Conservation (phyloP, 2,888 invertebrate genomes). For the Dyspetes luteomarginatus region DNA sequence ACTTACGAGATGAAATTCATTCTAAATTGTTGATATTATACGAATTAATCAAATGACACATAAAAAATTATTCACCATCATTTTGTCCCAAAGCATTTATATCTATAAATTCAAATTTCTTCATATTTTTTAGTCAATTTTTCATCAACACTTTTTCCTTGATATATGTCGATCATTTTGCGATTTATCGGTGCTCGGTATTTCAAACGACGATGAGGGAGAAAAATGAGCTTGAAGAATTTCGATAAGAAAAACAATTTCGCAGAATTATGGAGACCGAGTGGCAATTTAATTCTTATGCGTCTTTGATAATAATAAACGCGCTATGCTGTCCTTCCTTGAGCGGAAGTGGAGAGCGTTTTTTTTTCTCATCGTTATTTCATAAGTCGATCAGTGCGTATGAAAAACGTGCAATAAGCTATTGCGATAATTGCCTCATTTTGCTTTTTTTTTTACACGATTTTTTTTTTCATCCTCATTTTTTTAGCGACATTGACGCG, state of each 20-base stretch:
- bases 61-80: too few relatives aligned
- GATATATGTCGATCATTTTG: not conserved
- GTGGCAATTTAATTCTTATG: not conserved
- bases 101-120: too few relatives aligned
- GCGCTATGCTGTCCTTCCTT: not conserved
- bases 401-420: constrained; percentile 33
- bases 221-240: not conserved
- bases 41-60: too few relatives aligned
- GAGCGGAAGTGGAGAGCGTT: constrained; percentile 38
- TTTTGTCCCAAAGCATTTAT: too few relatives aligned
- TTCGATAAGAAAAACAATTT: not conserved
- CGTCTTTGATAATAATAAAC: not conserved
- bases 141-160: too few relatives aligned
- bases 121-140: too few relatives aligned
- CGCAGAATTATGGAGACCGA: not conserved
- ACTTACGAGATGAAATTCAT: too few relatives aligned
- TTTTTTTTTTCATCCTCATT: constrained; percentile 10
- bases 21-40: too few relatives aligned
- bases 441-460: constrained; percentile 11
- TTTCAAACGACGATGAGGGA: not conserved
- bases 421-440: constrained; percentile 48
- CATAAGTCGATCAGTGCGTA: constrained; percentile 42
- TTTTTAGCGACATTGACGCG: constrained; percentile 53
- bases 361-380: constrained; percentile 24
- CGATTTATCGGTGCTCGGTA: not conserved